Evolutionary conservation across 2,888 invertebrate genomes (phyloP).

Genomic region (Neoitamus cyanurus): DNA sequence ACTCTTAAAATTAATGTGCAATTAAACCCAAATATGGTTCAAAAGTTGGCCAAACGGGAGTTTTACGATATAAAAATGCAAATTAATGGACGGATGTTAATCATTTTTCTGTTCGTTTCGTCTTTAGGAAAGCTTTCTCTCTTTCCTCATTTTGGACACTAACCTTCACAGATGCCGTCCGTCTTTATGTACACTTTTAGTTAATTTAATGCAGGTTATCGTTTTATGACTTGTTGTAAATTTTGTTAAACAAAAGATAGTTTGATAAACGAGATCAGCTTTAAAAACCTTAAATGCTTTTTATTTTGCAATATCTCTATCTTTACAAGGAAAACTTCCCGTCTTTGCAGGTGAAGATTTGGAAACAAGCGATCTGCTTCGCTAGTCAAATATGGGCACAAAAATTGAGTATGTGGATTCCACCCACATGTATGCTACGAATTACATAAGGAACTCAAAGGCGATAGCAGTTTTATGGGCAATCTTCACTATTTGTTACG

Average conservation of each 20-base stretch:
- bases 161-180: background rate
- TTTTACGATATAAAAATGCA: background rate
- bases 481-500: conserved; percentile 96
- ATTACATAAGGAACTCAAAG: conserved; percentile 91
- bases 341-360: background rate
- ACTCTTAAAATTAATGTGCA: background rate
- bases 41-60: background rate
- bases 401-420: conserved; percentile 94
- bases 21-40: background rate
- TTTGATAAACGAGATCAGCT: background rate
- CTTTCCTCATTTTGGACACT: background rate
- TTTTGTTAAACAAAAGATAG: background rate
- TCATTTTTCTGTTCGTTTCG: background rate
- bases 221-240: background rate
- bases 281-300: background rate
- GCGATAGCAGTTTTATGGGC: conserved; percentile 98
- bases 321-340: background rate
- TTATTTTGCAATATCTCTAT: background rate
- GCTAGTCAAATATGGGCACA: conserved; percentile 77
- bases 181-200: background rate
- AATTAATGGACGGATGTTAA: background rate
- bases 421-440: conserved; percentile 89
- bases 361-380: background rate
- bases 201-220: background rate
- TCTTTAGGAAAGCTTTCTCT: background rate